phyloP scores from a whole-genome alignment of 2,888 invertebrate genomes.

The Colletes collaris region DNA sequence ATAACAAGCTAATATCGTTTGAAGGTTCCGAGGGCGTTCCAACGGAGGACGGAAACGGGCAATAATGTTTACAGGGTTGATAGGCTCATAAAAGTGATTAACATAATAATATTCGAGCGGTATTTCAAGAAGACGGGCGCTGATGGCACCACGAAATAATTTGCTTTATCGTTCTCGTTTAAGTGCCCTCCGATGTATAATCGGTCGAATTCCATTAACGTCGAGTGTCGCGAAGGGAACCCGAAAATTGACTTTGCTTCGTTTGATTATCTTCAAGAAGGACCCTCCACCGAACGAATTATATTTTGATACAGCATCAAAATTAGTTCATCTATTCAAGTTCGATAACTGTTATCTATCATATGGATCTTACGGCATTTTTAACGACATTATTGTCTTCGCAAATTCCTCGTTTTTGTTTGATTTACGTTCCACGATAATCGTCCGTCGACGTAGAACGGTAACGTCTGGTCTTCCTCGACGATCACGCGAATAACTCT shows the following conservation, averaged over 20 bases:
- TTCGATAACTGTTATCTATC: too few relatives aligned
- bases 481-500: slow-evolving; percentile 70
- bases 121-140: slow-evolving; percentile 58
- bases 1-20: not conserved
- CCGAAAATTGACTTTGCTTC: slow-evolving; percentile 22
- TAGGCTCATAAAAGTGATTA: slow-evolving; percentile 60
- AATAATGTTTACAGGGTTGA: slow-evolving; percentile 53
- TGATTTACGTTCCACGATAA: slow-evolving; percentile 50
- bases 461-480: slow-evolving; percentile 17
- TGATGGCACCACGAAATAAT: slow-evolving; percentile 60
- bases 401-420: not conserved
- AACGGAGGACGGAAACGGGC: slow-evolving; percentile 38
- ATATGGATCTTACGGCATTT: too few relatives aligned
- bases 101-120: slow-evolving; percentile 68
- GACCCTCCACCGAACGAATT: not conserved
- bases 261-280: not conserved
- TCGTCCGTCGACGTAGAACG: slow-evolving; percentile 21
- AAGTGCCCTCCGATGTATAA: slow-evolving; percentile 73
- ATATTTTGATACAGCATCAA: not conserved
- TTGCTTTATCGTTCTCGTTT: slow-evolving; percentile 73
- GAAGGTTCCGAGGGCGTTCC: slow-evolving; percentile 6
- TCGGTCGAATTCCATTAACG: slow-evolving; percentile 71
- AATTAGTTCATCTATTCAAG: not conserved
- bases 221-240: slow-evolving; percentile 14
- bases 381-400: not conserved